These are phyloP conservation scores for Camelus bactrianus DNA, from an alignment of 2,113 vertebrate genomes.

Conservation along the genomic window DNA sequence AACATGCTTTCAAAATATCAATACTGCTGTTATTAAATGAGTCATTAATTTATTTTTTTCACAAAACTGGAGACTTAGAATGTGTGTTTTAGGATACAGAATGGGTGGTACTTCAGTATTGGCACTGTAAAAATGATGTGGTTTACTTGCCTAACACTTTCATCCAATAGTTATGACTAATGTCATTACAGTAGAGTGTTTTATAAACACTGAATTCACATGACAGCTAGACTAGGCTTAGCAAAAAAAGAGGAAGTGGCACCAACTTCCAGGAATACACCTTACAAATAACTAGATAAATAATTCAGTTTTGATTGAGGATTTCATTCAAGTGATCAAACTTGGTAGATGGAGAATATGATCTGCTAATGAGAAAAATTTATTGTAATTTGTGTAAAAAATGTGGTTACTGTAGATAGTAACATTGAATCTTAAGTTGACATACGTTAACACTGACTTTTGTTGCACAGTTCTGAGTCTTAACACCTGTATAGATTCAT, in stretches of 20 bases:
- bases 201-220: slow-evolving; percentile 29
- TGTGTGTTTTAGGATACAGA: slow-evolving; percentile 58
- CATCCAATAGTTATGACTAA: slow-evolving; percentile 52
- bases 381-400: slow-evolving; percentile 33
- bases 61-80: slow-evolving; percentile 40
- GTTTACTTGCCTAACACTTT: slow-evolving; percentile 42
- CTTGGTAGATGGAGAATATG: slow-evolving; percentile 12
- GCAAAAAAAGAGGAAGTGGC: not conserved
- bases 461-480: not conserved
- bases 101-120: slow-evolving; percentile 56
- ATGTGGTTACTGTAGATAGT: not conserved
- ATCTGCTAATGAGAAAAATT: slow-evolving; percentile 12
- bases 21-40: slow-evolving; percentile 54
- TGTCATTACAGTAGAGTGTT: slow-evolving; percentile 59
- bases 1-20: slow-evolving; percentile 49
- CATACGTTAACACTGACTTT: not conserved
- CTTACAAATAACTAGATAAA: not conserved
- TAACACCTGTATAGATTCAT: not conserved
- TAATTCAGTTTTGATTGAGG: slow-evolving; percentile 16
- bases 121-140: slow-evolving; percentile 41
- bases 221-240: not conserved
- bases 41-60: not conserved
- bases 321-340: slow-evolving; percentile 28
- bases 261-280: slow-evolving; percentile 15
- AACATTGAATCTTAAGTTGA: slow-evolving; percentile 11